phyloP scores from a whole-genome alignment of 2,797 vertebrate species.

The Ateles fusciceps region DNA sequence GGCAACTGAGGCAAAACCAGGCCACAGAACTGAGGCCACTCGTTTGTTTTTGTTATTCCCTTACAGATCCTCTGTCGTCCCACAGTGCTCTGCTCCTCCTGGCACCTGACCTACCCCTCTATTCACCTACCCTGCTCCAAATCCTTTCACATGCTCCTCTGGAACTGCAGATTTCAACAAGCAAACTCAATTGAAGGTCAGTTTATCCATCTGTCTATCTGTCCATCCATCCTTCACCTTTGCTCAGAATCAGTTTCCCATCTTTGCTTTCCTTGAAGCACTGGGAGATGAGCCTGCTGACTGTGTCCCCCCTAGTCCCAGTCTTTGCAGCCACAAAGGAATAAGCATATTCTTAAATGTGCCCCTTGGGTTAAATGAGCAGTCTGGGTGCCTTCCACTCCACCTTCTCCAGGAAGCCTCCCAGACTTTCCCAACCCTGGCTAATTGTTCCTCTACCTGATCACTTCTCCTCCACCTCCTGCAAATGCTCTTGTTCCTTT shows the following conservation, averaged over 20 bases:
- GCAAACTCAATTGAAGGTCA: neutral
- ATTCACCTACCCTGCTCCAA: neutral
- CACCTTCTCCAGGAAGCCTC: constrained; percentile 58
- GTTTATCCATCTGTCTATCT: neutral
- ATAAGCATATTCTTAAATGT: neutral
- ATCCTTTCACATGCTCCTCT: neutral
- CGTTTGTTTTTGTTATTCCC: neutral
- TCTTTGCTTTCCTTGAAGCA: neutral
- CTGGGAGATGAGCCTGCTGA: neutral
- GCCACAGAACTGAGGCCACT: too few relatives aligned
- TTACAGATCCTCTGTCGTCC: neutral
- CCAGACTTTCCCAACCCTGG: constrained; percentile 34
- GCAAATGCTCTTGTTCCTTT: neutral
- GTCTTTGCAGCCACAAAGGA: neutral
- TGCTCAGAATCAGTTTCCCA: neutral
- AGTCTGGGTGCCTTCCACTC: neutral
- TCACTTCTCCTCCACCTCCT: neutral
- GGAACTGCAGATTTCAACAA: neutral
- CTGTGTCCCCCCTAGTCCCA: neutral
- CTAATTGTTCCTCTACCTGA: constrained; percentile 23
- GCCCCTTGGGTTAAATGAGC: neutral
- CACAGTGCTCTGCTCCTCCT: neutral
- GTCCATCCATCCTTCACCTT: neutral
- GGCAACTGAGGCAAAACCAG: neutral
- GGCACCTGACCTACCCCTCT: neutral